Percentiles rank a stretch among this genome's conserved stretches.
These are phyloP conservation scores for Lordiphosa collinella DNA, from an alignment of 1,140 invertebrate species.

Conservation along the genomic window DNA sequence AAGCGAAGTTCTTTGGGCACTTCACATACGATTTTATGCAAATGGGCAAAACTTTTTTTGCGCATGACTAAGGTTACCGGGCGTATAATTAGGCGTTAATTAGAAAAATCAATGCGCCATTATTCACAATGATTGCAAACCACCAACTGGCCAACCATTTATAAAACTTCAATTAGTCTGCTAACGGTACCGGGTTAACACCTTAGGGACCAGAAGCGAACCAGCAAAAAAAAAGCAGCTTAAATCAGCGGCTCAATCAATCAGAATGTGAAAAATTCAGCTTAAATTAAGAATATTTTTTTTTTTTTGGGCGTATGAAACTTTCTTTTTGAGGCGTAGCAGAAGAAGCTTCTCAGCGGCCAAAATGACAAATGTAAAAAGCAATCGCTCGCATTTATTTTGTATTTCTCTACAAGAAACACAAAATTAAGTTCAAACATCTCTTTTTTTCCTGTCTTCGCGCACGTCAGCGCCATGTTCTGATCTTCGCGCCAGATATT, in stretches of 20 bases:
- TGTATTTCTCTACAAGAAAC: constrained; percentile 25
- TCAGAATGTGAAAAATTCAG: constrained; percentile 50
- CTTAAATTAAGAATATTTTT: constrained; percentile 67
- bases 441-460: constrained; percentile 17
- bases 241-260: constrained; percentile 74
- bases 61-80: constrained; percentile 17
- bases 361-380: constrained; percentile 67
- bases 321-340: constrained; percentile 19
- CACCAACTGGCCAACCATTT: constrained; percentile 35
- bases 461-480: constrained; percentile 59
- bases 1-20: constrained; percentile 13
- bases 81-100: constrained; percentile 63
- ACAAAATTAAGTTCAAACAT: constrained; percentile 54
- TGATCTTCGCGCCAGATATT: constrained; percentile 59
- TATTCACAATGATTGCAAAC: neutral
- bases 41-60: constrained; percentile 24
- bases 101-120: constrained; percentile 56
- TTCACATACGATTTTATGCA: constrained; percentile 25
- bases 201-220: constrained; percentile 30
- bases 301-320: constrained; percentile 34
- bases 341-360: neutral
- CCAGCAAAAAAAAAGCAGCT: constrained; percentile 65
- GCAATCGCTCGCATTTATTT: constrained; percentile 66
- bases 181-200: constrained; percentile 67
- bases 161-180: constrained; percentile 61